A percentile compares a stretch with the other conserved stretches of the same genome.
phyloP scores from a whole-genome alignment of 1,140 invertebrate genomes.

The Vanessa atalanta region DNA sequence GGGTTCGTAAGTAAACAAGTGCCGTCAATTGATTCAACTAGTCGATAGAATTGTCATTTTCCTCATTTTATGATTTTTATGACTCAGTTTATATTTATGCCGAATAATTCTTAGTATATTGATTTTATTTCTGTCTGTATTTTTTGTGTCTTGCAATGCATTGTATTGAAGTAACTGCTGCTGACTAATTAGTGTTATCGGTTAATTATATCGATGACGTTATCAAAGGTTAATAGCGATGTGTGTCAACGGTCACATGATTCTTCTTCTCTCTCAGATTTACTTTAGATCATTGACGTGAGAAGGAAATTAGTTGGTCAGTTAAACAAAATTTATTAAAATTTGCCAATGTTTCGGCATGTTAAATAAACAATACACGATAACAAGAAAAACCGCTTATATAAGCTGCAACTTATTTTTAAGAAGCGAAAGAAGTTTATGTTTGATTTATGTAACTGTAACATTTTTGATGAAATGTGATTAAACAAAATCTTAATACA shows the following conservation, averaged over 20 bases:
- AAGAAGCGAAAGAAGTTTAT: too few relatives aligned
- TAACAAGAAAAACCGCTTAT: too few relatives aligned
- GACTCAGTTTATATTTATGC: slow-evolving; percentile 6
- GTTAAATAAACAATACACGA: too few relatives aligned
- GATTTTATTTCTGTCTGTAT: neutral
- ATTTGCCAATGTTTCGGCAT: too few relatives aligned
- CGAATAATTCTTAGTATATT: too few relatives aligned
- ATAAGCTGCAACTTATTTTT: too few relatives aligned
- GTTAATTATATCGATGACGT: neutral
- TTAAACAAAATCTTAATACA: neutral
- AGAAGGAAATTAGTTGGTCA: too few relatives aligned
- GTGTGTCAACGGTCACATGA: neutral
- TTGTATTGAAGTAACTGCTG: too few relatives aligned
- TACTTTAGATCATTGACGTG: neutral
- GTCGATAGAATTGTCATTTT: slow-evolving; percentile 61
- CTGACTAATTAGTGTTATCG: neutral
- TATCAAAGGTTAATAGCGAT: neutral
- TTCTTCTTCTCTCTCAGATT: neutral
- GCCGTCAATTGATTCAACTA: slow-evolving; percentile 66
- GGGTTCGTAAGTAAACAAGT: slow-evolving; percentile 75
- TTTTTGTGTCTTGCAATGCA: too few relatives aligned
- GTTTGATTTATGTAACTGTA: neutral
- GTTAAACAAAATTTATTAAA: too few relatives aligned
- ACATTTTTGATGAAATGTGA: neutral
- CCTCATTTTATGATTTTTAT: slow-evolving; percentile 49